Evolutionary conservation across 53 echinoderm and acorn worm species (phyloP).

Genomic region (Echinarachnius parma): DNA sequence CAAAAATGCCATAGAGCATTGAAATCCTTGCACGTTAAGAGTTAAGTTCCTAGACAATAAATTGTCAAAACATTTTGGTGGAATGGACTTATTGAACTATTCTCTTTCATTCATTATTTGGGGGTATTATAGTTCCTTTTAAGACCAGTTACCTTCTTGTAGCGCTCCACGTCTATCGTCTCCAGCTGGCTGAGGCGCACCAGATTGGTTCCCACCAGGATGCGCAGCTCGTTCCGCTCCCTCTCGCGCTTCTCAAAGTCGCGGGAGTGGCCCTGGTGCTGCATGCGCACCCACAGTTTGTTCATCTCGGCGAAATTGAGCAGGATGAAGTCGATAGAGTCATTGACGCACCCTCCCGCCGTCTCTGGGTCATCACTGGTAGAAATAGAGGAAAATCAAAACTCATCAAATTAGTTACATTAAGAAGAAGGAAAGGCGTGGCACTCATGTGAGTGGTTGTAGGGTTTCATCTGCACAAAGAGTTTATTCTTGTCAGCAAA

Average conservation of each 20-base stretch:
- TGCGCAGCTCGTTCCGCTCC: slow-evolving; percentile 86
- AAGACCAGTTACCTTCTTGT: slow-evolving; percentile 93
- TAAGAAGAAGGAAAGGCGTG: no score
- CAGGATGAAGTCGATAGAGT: slow-evolving; percentile 97
- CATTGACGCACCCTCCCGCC: slow-evolving; percentile 71
- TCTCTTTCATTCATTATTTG: no score
- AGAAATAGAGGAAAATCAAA: not conserved
- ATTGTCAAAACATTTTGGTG: no score
- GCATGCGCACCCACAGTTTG: slow-evolving; percentile 98
- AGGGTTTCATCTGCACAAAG: no score
- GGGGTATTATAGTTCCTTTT: no score
- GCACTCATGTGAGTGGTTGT: no score
- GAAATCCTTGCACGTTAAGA: no score
- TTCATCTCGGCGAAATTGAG: slow-evolving; percentile 99
- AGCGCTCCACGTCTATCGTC: slow-evolving; percentile 76
- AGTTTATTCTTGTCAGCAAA: slow-evolving; percentile 98
- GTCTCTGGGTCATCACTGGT: slow-evolving; percentile 31
- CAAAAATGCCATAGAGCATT: no score
- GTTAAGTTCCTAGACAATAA: no score
- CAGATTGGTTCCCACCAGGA: slow-evolving; percentile 95
- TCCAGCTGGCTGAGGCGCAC: slow-evolving; percentile 96
- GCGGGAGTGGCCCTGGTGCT: slow-evolving; percentile 95
- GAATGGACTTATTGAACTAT: no score
- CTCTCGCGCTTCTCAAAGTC: slow-evolving; percentile 95
- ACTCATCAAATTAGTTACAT: not conserved